Evolutionary conservation across 1,140 invertebrate genomes (phyloP).

Genomic region (Dufourea novaeangliae): DNA sequence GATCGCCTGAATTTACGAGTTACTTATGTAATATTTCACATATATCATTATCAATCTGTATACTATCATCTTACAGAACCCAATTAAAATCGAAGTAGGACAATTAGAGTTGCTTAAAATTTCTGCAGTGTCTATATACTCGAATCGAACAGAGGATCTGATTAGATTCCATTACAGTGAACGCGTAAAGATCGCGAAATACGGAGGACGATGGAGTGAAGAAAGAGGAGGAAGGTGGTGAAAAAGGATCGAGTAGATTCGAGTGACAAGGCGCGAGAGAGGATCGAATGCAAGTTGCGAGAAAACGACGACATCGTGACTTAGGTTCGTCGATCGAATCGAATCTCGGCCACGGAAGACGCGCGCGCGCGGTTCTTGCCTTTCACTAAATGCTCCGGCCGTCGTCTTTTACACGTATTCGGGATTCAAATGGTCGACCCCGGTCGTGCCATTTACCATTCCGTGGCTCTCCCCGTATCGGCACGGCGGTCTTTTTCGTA

Average conservation of each 20-base stretch:
- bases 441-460: slow-evolving; percentile 64
- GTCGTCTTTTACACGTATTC: slow-evolving; percentile 68
- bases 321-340: slow-evolving; percentile 67
- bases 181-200: slow-evolving; percentile 13
- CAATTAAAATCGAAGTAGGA: background rate
- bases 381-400: slow-evolving; percentile 72
- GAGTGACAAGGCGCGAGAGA: slow-evolving; percentile 1
- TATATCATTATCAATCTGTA: too few species aligned
- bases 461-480: slow-evolving; percentile 27
- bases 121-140: background rate
- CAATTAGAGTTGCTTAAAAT: background rate
- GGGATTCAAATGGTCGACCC: slow-evolving; percentile 59
- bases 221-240: background rate
- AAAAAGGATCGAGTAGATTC: slow-evolving; percentile 11
- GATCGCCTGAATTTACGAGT: too few species aligned
- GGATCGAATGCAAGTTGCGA: slow-evolving; percentile 26
- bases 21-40: too few species aligned
- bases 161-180: background rate
- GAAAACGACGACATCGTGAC: slow-evolving; percentile 46
- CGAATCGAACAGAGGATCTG: too few species aligned
- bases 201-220: slow-evolving; percentile 33
- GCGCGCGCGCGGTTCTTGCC: slow-evolving; percentile 60
- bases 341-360: slow-evolving; percentile 73
- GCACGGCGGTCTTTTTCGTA: slow-evolving; percentile 16
- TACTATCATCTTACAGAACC: too few species aligned